Conservation (phyloP, 2,888 invertebrate species). For the Limnephilus rhombicus region DNA sequence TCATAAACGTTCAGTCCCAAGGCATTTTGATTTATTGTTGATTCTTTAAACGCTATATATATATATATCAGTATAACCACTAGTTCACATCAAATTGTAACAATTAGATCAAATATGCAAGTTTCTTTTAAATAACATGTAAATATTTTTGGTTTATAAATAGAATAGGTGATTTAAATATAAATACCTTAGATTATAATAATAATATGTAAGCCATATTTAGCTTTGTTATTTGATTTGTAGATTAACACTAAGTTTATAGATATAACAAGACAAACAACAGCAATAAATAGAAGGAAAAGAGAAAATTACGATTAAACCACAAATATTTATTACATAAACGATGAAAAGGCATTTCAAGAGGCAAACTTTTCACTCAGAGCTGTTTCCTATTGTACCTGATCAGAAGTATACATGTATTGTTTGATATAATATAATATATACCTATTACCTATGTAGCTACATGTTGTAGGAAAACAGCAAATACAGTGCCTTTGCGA, state of each 20-base stretch:
- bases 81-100: constrained; percentile 44
- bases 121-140: constrained; percentile 44
- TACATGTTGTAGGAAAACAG: no score
- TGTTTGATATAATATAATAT: neutral
- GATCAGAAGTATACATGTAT: neutral
- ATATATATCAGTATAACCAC: constrained; percentile 21
- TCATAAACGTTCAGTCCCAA: constrained; percentile 29
- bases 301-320: constrained; percentile 3
- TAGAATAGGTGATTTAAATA: constrained; percentile 10
- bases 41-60: constrained; percentile 15
- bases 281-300: constrained; percentile 21
- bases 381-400: neutral
- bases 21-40: constrained; percentile 48
- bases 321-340: neutral
- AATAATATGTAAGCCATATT: constrained; percentile 30
- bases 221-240: constrained; percentile 12
- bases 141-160: constrained; percentile 45
- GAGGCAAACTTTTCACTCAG: neutral
- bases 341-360: neutral
- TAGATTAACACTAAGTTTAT: neutral
- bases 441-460: no score
- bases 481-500: neutral
- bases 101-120: constrained; percentile 44
- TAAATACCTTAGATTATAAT: constrained; percentile 19
- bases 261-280: constrained; percentile 29